Conservation (phyloP, 2,797 vertebrate genomes). For the Rousettus madagascariensis region DNA sequence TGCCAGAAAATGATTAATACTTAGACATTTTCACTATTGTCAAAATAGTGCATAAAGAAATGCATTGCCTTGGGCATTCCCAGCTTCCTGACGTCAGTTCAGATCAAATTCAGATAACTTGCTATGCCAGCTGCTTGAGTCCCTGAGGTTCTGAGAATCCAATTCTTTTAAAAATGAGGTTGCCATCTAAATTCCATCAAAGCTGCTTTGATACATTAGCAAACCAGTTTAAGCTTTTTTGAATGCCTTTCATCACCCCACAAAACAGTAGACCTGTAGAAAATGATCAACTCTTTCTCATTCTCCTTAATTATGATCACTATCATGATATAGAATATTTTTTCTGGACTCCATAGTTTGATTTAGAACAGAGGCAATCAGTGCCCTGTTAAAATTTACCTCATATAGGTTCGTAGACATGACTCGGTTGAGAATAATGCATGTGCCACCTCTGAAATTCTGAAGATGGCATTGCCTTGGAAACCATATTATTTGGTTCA, state of each 20-base stretch:
- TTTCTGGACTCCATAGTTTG: background rate
- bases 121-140: slow-evolving; percentile 72
- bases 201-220: slow-evolving; percentile 53
- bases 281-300: slow-evolving; percentile 6
- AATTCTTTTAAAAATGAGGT: slow-evolving; percentile 66
- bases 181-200: slow-evolving; percentile 63
- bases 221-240: slow-evolving; percentile 41
- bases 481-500: slow-evolving; percentile 72
- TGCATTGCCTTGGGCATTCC: slow-evolving; percentile 58
- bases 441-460: slow-evolving; percentile 60
- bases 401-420: background rate
- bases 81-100: slow-evolving; percentile 66
- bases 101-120: slow-evolving; percentile 79
- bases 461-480: slow-evolving; percentile 76
- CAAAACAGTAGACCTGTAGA: slow-evolving; percentile 24
- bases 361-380: background rate
- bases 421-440: slow-evolving; percentile 55
- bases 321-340: background rate
- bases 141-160: slow-evolving; percentile 58
- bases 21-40: slow-evolving; percentile 48
- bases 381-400: background rate
- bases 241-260: background rate
- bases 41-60: slow-evolving; percentile 65
- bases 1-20: slow-evolving; percentile 69
- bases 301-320: slow-evolving; percentile 34